These are phyloP conservation scores for Meloidogyne exigua DNA, from an alignment of 1,140 invertebrate genomes.

Conservation along the genomic window DNA sequence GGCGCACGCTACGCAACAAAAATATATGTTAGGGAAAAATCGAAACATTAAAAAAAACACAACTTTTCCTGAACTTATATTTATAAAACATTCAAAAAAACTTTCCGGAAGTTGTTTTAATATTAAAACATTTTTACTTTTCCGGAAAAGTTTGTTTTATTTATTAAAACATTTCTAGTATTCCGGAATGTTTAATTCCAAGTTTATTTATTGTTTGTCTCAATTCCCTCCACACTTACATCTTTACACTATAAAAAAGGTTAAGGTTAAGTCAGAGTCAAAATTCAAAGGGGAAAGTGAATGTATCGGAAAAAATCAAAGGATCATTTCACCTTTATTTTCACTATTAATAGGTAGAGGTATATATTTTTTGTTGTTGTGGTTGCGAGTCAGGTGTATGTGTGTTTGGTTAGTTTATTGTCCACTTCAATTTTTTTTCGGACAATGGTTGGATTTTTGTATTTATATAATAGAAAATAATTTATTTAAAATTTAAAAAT, in stretches of 20 bases:
- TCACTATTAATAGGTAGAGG: too few species aligned
- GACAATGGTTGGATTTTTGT: not conserved
- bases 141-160: not conserved
- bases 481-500: not conserved
- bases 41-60: too few species aligned
- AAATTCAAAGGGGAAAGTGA: not conserved
- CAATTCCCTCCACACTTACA: too few species aligned
- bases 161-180: not conserved
- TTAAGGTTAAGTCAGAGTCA: not conserved
- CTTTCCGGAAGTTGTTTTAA: not conserved
- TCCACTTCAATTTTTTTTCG: slow-evolving; percentile 1
- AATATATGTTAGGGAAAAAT: too few species aligned
- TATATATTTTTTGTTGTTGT: not conserved
- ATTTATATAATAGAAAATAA: too few species aligned
- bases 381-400: not conserved
- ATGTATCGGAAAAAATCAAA: not conserved
- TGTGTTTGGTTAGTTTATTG: not conserved
- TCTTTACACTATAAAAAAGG: too few species aligned
- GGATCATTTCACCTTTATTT: not conserved
- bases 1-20: not conserved
- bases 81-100: not conserved
- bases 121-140: not conserved
- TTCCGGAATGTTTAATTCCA: not conserved
- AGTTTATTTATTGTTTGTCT: not conserved
- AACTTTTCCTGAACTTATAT: too few species aligned